Percentiles rank a stretch among this genome's conserved stretches.
phyloP scores from a whole-genome alignment of 2,113 vertebrate species.

The Desmodus rotundus region DNA sequence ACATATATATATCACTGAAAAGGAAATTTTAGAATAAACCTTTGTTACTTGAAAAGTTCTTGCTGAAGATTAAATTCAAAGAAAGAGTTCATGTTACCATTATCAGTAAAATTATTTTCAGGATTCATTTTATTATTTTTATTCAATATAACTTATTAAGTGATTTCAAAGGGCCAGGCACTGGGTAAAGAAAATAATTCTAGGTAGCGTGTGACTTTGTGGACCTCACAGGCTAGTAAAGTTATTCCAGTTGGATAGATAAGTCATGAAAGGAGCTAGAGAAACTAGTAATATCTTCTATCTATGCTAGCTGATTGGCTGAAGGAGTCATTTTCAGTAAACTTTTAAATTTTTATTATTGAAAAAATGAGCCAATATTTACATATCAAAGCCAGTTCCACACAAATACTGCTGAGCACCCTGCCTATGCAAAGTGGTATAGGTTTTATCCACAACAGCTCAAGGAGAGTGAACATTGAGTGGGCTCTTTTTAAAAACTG shows the following conservation, averaged over 20 bases:
- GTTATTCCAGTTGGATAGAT: background rate
- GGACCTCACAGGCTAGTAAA: background rate
- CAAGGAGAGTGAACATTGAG: background rate
- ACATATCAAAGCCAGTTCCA: background rate
- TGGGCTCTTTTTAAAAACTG: background rate
- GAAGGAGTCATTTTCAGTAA: background rate
- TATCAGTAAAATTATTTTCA: background rate
- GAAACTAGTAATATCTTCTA: background rate
- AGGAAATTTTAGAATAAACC: background rate
- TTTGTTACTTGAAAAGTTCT: slow-evolving; percentile 11
- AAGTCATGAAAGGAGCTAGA: background rate
- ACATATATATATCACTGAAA: background rate
- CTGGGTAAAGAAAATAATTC: background rate
- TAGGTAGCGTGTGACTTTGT: background rate
- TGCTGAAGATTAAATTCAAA: background rate
- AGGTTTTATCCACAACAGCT: background rate
- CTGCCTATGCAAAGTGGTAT: background rate
- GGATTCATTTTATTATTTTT: background rate
- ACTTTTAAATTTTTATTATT: background rate
- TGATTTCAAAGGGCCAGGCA: background rate
- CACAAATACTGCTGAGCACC: background rate
- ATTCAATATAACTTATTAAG: background rate
- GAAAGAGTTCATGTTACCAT: background rate
- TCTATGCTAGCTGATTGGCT: background rate
- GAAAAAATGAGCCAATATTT: background rate